phyloP scores from a whole-genome alignment of 2,113 vertebrate species.

The Dissostichus mawsoni region DNA sequence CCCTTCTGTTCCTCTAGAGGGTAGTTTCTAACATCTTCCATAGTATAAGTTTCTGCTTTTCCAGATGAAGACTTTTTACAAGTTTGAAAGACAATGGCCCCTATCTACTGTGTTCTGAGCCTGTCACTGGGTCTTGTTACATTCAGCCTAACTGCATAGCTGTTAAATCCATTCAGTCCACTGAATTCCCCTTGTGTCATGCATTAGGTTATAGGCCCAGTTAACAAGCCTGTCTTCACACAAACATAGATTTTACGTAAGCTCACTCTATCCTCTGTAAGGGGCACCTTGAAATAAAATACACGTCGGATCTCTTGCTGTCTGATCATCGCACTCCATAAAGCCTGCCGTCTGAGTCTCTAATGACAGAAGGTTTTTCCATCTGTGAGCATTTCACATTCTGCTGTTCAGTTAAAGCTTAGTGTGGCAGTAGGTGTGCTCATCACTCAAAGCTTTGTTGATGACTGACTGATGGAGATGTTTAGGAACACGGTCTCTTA shows the following conservation, averaged over 20 bases:
- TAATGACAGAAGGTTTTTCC: constrained; percentile 43
- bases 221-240: constrained; percentile 53
- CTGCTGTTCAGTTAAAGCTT: constrained; percentile 2
- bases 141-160: constrained; percentile 6
- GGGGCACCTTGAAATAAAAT: constrained; percentile 32
- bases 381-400: constrained; percentile 40
- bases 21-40: constrained; percentile 13
- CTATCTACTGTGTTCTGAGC: constrained; percentile 18
- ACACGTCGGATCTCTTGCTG: constrained; percentile 4
- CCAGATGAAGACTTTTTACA: constrained; percentile 39
- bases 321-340: constrained; percentile 4
- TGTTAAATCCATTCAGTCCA: constrained; percentile 57
- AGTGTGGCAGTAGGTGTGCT: constrained; percentile 27
- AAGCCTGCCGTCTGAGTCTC: constrained; percentile 22
- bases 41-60: constrained; percentile 41
- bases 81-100: constrained; percentile 7
- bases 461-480: constrained; percentile 54
- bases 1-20: background rate
- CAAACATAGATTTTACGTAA: constrained; percentile 35
- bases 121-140: constrained; percentile 35
- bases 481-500: constrained; percentile 44
- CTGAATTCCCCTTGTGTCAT: constrained; percentile 36
- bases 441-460: constrained; percentile 42
- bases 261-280: constrained; percentile 26
- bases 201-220: constrained; percentile 3